phyloP scores from a whole-genome alignment of 2,113 vertebrate genomes.

The Micronycteris hirsuta region DNA sequence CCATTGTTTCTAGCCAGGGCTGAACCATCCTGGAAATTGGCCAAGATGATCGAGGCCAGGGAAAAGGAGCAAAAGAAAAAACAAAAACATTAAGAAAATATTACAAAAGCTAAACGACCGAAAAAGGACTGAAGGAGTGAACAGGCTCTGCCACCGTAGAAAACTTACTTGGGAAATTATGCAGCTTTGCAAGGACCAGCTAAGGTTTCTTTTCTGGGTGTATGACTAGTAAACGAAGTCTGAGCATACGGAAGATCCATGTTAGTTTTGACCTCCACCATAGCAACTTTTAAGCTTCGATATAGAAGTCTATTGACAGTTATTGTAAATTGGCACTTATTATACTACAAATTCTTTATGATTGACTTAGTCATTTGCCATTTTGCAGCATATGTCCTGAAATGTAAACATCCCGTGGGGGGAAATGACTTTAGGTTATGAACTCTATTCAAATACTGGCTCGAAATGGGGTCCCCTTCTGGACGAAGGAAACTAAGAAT shows the following conservation, averaged over 20 bases:
- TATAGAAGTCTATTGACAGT: slow-evolving; percentile 23
- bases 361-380: slow-evolving; percentile 56
- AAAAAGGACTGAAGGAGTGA: slow-evolving; percentile 89
- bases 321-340: slow-evolving; percentile 37
- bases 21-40: slow-evolving; percentile 94
- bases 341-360: slow-evolving; percentile 33
- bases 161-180: slow-evolving; percentile 38
- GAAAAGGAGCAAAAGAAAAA: slow-evolving; percentile 97
- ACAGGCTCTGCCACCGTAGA: neutral
- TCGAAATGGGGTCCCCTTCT: slow-evolving; percentile 47
- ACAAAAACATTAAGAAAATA: slow-evolving; percentile 96
- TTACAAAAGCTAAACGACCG: slow-evolving; percentile 93
- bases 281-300: neutral
- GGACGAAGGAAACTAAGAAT: slow-evolving; percentile 13
- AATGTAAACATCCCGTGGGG: neutral
- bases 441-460: slow-evolving; percentile 45
- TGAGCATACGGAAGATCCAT: slow-evolving; percentile 8
- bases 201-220: slow-evolving; percentile 42
- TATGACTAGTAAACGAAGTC: slow-evolving; percentile 17
- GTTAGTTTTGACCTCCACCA: slow-evolving; percentile 40
- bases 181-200: slow-evolving; percentile 52
- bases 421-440: slow-evolving; percentile 21
- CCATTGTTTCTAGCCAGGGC: slow-evolving; percentile 94
- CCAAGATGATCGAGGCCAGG: slow-evolving; percentile 96
- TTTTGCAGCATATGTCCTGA: slow-evolving; percentile 55